Base-by-base conservation (phyloP, 2,113 vertebrate species). In the Eupsittula cactorum region DNA sequence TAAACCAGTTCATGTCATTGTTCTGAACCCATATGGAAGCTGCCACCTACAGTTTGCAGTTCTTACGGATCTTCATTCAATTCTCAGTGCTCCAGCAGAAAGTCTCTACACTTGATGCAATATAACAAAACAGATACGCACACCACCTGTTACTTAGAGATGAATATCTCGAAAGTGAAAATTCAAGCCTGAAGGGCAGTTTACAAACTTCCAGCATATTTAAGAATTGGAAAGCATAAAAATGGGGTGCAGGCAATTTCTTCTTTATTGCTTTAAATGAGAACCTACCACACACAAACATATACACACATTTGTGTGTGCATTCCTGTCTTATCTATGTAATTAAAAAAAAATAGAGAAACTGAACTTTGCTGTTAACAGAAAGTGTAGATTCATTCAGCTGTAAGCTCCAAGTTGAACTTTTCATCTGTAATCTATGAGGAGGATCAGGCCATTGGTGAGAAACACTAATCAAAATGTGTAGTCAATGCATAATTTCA, bases 91-190 rank as follows among this genome's bases (percentile, higher is more conserved):
- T 50, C 16, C 64, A 91, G 73, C 44, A 94, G 65, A 75, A 90
- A 70, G 20, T 73, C 91, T 90, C 47, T 59, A 75, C 83, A 68
- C 37, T 60, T 83, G 33, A 44, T 47, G 19, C 47, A 85, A 80
- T 44, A 49, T 44, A 29, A 62, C 76, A 62, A 42, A 94, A 62
- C 31, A 75, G 52, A 24, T 39, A 24, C 31, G 21, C 21, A 94
- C 81, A 86, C 68, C 63, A 80, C 67, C 42, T 47, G 78, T 53
- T 44, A 13, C 50, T 57, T 64, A 57, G 53, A 62, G 4, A 49
- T 47, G 14, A 20, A 14, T 63, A 27, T 10, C 71, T 82, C 92
- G 81, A 92, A 95, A 90, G 47, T 59, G 52, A 77, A 85, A 93
- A 86, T 46, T 42, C 27, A 62, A 53, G 19, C 18, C 35, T 37